These are phyloP conservation scores for Drosophila mimica DNA, from an alignment of 2,888 invertebrate genomes.

Conservation along the genomic window DNA sequence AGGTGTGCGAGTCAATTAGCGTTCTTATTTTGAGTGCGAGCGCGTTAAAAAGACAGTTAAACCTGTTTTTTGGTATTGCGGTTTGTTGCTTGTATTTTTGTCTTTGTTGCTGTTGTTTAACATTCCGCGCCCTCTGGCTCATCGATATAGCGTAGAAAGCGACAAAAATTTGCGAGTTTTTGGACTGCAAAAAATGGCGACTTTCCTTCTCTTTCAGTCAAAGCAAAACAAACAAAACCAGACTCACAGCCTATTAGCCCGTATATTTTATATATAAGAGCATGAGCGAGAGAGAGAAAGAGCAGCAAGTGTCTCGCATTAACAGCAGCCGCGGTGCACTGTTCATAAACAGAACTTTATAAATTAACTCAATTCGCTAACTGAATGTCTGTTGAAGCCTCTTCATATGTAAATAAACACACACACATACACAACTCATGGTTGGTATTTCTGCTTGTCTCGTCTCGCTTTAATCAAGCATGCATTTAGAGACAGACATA, in stretches of 20 bases:
- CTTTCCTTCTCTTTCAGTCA: slow-evolving; percentile 22
- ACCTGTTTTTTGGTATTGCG: slow-evolving; percentile 60
- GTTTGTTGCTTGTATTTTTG: slow-evolving; percentile 40
- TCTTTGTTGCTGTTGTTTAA: background rate
- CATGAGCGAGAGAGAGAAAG: background rate
- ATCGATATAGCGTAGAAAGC: slow-evolving; percentile 39
- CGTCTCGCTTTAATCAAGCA: slow-evolving; percentile 22
- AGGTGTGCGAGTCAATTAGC: slow-evolving; percentile 73
- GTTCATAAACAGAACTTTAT: background rate
- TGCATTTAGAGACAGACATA: background rate
- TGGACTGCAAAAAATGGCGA: slow-evolving; percentile 11
- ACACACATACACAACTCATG: slow-evolving; percentile 14
- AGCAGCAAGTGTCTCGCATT: slow-evolving; percentile 17
- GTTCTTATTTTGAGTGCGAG: slow-evolving; percentile 58
- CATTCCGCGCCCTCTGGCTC: background rate
- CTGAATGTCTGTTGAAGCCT: slow-evolving; percentile 9
- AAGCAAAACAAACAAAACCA: slow-evolving; percentile 10
- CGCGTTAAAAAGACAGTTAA: slow-evolving; percentile 57
- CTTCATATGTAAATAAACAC: slow-evolving; percentile 13
- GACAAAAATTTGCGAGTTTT: slow-evolving; percentile 19
- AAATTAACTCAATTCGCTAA: slow-evolving; percentile 24
- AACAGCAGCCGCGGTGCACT: slow-evolving; percentile 13
- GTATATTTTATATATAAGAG: slow-evolving; percentile 13
- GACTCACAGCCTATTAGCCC: slow-evolving; percentile 9
- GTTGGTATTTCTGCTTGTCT: slow-evolving; percentile 1